Evolutionary conservation across 2,888 invertebrate species (phyloP).

Genomic region (Dorcus hopei): DNA sequence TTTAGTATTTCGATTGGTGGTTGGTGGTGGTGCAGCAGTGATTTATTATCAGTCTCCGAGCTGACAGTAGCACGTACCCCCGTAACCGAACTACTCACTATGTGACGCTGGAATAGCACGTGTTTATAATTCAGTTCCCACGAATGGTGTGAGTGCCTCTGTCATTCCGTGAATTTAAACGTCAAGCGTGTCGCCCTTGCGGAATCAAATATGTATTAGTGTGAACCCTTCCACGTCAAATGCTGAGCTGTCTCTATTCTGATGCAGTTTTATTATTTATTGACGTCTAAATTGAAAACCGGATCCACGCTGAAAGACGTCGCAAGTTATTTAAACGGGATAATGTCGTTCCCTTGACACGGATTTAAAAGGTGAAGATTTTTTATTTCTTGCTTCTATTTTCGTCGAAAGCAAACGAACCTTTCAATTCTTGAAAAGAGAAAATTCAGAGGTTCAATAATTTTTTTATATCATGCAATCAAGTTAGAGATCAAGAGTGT

Average conservation of each 20-base stretch:
- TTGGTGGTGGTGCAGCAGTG: no score
- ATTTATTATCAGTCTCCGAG: neutral
- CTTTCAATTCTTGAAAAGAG: no score
- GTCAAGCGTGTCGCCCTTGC: constrained; percentile 28
- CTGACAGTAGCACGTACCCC: constrained; percentile 4
- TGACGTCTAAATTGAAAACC: constrained; percentile 31
- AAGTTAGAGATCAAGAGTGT: no score
- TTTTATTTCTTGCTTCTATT: no score
- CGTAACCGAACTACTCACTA: neutral
- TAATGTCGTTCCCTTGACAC: no score
- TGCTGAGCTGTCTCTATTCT: constrained; percentile 33
- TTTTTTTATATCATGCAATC: no score
- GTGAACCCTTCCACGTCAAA: constrained; percentile 31
- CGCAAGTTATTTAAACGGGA: no score
- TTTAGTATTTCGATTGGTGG: no score
- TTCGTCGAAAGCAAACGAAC: no score
- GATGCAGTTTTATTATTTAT: constrained; percentile 35
- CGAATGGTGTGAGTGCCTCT: constrained; percentile 18
- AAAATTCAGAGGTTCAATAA: no score
- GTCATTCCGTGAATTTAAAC: constrained; percentile 23
- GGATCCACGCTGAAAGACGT: neutral
- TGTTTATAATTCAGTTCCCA: constrained; percentile 24
- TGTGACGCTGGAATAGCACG: constrained; percentile 10
- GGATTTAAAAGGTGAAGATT: no score
- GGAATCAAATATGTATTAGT: constrained; percentile 28